Base-by-base conservation (phyloP, 2,113 vertebrate genomes). In the Thamnophis sirtalis region DNA sequence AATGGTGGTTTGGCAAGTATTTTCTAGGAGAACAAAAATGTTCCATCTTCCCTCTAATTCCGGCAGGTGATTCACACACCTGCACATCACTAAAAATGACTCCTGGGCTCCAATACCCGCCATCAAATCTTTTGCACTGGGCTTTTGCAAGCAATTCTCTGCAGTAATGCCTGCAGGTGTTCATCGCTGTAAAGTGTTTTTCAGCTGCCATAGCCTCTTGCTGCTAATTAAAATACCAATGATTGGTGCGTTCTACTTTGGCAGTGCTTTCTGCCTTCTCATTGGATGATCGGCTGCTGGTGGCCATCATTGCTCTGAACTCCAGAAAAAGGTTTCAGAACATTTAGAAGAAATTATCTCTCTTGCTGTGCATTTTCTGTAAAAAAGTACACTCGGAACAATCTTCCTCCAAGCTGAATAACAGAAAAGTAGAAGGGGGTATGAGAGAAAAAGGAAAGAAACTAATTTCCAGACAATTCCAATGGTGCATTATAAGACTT, bases 201-300 rank as follows among this genome's bases (percentile, higher is more conserved):
- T 95, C 89, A 92, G 95, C 96, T 94, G 93, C 94, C 94, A 94
- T 93, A 94, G 94, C 80, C 94, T 96, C 95, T 94, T 95, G 95
- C 92, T 94, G 85, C 93, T 95, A 96, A 95, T 96, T 96, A 96
- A 85, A 91, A 95, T 97, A 95, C 91, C 92, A 94, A 94, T 95
- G 96, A 96, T 92, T 97, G 96, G 93, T 94, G 49, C 51, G 89
- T 93, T 92, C 94, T 93, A 89, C 95, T 93, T 92, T 95, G 93
- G 80, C 89, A 94, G 5, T 19, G 22, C 17, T 26, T 63, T 91
- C 50, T 95, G 89, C 80, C 93, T 56, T 49, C 58, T 56, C 88
- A 56, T 84, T 92, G 68, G 80, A 95, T 87, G 91, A 95, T 93
- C 5, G 84, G 9, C 58, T 84, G 89, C 92, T 49, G 92, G 94